Base-by-base conservation (phyloP, 2,888 invertebrate genomes). In the Drosophila borborema region DNA sequence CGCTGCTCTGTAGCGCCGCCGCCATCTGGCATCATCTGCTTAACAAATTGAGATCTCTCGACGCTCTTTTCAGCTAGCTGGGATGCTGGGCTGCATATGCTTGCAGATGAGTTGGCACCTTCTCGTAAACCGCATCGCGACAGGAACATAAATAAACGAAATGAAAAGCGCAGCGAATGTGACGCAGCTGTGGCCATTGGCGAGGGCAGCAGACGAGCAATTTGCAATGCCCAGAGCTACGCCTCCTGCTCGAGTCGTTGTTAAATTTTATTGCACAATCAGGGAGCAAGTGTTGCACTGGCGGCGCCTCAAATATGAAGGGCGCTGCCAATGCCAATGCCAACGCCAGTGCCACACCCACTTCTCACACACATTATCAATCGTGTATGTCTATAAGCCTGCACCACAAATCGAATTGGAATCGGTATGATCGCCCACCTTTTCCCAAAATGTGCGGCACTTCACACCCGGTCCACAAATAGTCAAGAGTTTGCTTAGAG, bases 111-210 rank as follows among this genome's bases (percentile, higher is more conserved):
- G 74, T 77, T 85, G 75, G 85, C 89, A 89, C 85, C 85, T 86
- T 89, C 68, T 58, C 51, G 64, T 65, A 73, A 69, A 81, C 89
- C 86, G 72, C 84, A 86, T 60, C 74, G 82, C 87, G 77, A 84
- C 77, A 81, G 23, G 84, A 78, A 85, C 86, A 81, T 88, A 88
- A 86, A 86, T 86, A 89, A 85, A 79, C 72, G 76, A 86, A 90
- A 81, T 81, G 90, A 90, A 88, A 82, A 89, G 89, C 87, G 77
- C 80, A 77, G 34, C 90, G 74, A 89, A 89, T 90, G 72, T 60
- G 71, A n/a, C 82, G 61, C 87, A 90, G 80, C 90, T 90, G 87
- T 73, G 86, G 38, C 38, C 38, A 16, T 40, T 6, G 38, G 16
- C 38, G 7, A 16, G 16, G 38, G 56, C 67, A 41, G 56, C 67